Base-by-base conservation (phyloP, 1,140 invertebrate genomes). In the Homarus americanus region DNA sequence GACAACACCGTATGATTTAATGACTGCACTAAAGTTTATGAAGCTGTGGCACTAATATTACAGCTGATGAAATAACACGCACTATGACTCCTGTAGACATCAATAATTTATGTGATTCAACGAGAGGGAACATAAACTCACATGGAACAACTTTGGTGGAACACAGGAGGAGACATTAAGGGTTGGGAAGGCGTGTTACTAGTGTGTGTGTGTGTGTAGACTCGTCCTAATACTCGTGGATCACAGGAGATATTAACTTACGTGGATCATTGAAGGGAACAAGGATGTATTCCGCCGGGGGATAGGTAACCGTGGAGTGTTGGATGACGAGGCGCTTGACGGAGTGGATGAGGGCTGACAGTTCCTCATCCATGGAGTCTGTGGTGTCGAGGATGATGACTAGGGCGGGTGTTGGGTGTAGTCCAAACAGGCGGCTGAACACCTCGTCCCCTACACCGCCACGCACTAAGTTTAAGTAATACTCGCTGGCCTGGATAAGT, bases 301-400 rank as follows among this genome's bases (percentile, higher is more conserved):
- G 91, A 40, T 88, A 84, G 40, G 36, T 75, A 1, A 40, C 73
- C 0, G 9, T 15, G 20, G 20, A 17, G 34, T 90, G 80, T 10
- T 63, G 58, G 41, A 76, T 34, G 10, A 78, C 63, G 10, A 92
- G 76, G 24, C 85, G 76, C 1, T n/a, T 66, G 53, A 80, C 34
- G 24, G 82, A 63, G 12, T 58, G 80, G 20, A n/a, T 58, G 32
- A 92, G 85, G 15, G 66, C 91, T 15, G 36, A 7, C n/a, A 92
- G 82, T 36, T 85, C 75, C 32, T 66, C 38, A 20, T 72, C 53
- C 91, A 92, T 92, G 49, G 84, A 87, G 7, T 92, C 75, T 12
- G 84, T 86, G 41, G 82, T 85, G 91, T 92, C 91, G 15, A 92
- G 44, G 49, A 85, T 85, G n/a, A 92, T 38, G 17, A 87, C 91